Conservation (phyloP, 2,888 invertebrate genomes). For the Cheilosia soror region DNA sequence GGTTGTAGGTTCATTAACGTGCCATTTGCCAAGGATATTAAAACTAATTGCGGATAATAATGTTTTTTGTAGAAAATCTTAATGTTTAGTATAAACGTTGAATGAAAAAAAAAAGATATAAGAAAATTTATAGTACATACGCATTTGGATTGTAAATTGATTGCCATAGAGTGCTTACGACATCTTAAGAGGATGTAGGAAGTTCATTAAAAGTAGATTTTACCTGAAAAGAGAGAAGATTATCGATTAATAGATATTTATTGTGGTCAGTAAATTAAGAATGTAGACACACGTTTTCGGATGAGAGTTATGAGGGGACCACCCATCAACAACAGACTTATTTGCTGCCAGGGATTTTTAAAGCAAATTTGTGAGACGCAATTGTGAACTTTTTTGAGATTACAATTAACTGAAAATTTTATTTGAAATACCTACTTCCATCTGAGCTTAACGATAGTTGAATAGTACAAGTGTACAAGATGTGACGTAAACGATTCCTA, state of each 20-base stretch:
- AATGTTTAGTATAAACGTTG: background rate
- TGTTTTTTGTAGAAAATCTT: background rate
- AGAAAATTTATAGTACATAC: background rate
- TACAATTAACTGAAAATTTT: no score
- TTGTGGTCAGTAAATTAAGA: background rate
- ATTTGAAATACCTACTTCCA: no score
- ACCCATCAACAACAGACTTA: no score
- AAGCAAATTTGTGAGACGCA: no score
- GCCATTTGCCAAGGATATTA: constrained; percentile 11
- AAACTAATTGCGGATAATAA: constrained; percentile 18
- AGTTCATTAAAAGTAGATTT: constrained; percentile 18
- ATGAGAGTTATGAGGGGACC: no score
- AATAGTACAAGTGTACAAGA: no score
- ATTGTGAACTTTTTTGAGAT: no score
- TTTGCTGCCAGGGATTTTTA: no score
- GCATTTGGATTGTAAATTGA: constrained; percentile 6
- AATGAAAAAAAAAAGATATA: background rate
- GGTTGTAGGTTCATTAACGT: background rate
- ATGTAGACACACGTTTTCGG: no score
- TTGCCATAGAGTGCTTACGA: background rate
- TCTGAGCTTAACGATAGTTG: no score
- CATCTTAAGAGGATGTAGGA: background rate
- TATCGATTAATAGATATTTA: background rate
- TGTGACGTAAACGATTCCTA: no score
- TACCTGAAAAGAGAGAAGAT: background rate